Evolutionary conservation across 2,113 vertebrate species (phyloP).

Genomic region (Ceratotherium simum): DNA sequence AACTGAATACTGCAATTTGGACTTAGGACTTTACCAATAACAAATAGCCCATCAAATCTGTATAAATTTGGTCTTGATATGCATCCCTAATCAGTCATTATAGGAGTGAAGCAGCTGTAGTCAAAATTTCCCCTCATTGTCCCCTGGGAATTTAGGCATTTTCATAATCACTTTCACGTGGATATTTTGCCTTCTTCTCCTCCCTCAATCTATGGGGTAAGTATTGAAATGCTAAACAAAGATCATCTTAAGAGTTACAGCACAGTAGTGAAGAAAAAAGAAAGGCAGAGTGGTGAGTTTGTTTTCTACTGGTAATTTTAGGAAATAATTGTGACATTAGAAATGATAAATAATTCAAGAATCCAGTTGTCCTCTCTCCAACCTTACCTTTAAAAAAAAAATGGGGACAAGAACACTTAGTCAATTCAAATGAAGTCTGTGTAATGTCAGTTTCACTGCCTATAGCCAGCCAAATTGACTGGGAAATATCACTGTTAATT

Average conservation of each 20-base stretch:
- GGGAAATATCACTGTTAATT: not conserved
- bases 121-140: slow-evolving; percentile 22
- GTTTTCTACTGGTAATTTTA: slow-evolving; percentile 20
- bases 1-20: slow-evolving; percentile 30
- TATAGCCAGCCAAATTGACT: not conserved
- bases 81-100: slow-evolving; percentile 43
- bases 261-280: not conserved
- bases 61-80: slow-evolving; percentile 54
- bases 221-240: slow-evolving; percentile 46
- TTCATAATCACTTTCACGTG: slow-evolving; percentile 41
- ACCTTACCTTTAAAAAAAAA: slow-evolving; percentile 47
- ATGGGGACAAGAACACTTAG: not conserved
- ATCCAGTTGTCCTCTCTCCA: slow-evolving; percentile 16
- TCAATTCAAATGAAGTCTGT: slow-evolving; percentile 39
- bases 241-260: slow-evolving; percentile 15
- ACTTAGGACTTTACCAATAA: slow-evolving; percentile 28
- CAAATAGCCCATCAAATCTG: not conserved
- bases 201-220: not conserved
- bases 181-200: not conserved
- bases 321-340: slow-evolving; percentile 44
- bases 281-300: not conserved
- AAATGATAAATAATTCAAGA: slow-evolving; percentile 62
- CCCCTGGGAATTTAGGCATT: slow-evolving; percentile 16
- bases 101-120: slow-evolving; percentile 54
- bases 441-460: not conserved